Conservation (phyloP, 2,888 invertebrate species). For the Gerris lacustris region DNA sequence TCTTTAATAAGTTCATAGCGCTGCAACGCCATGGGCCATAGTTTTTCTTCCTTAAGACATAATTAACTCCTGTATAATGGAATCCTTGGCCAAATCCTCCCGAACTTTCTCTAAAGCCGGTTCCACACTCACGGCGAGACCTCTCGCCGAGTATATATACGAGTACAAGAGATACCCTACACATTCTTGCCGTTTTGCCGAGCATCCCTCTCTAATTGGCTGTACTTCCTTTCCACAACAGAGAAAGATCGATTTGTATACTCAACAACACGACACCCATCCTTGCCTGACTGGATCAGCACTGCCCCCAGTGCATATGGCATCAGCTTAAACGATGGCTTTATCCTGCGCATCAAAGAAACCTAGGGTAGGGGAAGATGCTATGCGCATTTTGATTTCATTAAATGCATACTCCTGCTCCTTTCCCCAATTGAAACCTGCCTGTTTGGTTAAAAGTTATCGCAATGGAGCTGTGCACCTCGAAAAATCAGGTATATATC, state of each 20-base stretch:
- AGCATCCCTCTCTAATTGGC: constrained; percentile 35
- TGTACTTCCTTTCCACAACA: neutral
- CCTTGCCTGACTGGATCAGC: neutral
- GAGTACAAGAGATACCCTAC: no score
- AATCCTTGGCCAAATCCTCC: neutral
- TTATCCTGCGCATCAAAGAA: neutral
- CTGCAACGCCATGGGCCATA: neutral
- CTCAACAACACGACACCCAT: neutral
- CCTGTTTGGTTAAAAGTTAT: neutral
- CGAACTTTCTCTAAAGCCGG: no score
- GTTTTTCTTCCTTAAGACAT: neutral
- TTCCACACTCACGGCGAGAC: no score
- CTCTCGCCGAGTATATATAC: no score
- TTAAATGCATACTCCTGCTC: neutral
- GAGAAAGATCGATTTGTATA: neutral
- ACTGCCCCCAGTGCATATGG: neutral
- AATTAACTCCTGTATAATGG: neutral
- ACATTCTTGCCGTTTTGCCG: no score
- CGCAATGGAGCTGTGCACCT: neutral
- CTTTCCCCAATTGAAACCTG: neutral
- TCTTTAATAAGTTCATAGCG: neutral
- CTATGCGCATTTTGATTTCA: neutral
- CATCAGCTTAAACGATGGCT: neutral
- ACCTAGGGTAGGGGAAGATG: neutral
- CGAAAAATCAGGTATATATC: neutral